These are phyloP conservation scores for Galagoides demidoff DNA, from an alignment of 2,797 vertebrate species.

Conservation along the genomic window DNA sequence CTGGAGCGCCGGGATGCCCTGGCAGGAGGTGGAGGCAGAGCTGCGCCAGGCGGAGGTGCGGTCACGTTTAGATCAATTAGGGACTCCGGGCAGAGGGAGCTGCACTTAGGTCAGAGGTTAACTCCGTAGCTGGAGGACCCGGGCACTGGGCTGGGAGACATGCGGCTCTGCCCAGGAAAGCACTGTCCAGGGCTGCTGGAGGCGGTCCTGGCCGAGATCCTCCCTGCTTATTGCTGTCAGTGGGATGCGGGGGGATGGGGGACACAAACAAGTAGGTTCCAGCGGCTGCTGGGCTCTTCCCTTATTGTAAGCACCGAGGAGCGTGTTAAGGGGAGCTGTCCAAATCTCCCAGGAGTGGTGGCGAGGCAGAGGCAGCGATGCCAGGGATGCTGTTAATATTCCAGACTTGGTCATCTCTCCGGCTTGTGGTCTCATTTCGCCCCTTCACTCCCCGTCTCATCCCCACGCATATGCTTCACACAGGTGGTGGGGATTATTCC, in stretches of 20 bases:
- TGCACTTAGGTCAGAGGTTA: conserved; percentile 53
- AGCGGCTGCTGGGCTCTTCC: neutral
- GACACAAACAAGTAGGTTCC: neutral
- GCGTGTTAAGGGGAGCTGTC: conserved; percentile 22
- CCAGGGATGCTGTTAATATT: conserved; percentile 30
- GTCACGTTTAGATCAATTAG: conserved; percentile 70
- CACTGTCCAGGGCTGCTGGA: neutral
- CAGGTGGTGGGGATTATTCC: conserved; percentile 67
- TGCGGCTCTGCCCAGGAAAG: conserved; percentile 28
- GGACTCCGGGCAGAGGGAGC: conserved; percentile 53
- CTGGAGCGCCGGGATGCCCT: neutral
- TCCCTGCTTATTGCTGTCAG: conserved; percentile 10
- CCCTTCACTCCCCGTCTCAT: neutral
- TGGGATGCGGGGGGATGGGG: neutral
- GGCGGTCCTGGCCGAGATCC: neutral
- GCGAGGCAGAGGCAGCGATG: neutral
- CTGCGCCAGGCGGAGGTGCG: neutral
- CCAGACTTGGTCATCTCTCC: conserved; percentile 53
- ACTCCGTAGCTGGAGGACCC: conserved; percentile 13
- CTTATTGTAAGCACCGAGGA: neutral
- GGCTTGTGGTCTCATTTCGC: neutral
- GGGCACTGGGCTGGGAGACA: neutral
- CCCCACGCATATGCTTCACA: conserved; percentile 52
- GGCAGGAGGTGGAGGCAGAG: neutral
- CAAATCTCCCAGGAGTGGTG: neutral